These are phyloP conservation scores for Acipenser ruthenus DNA, from an alignment of 2,797 vertebrate species.

Conservation along the genomic window DNA sequence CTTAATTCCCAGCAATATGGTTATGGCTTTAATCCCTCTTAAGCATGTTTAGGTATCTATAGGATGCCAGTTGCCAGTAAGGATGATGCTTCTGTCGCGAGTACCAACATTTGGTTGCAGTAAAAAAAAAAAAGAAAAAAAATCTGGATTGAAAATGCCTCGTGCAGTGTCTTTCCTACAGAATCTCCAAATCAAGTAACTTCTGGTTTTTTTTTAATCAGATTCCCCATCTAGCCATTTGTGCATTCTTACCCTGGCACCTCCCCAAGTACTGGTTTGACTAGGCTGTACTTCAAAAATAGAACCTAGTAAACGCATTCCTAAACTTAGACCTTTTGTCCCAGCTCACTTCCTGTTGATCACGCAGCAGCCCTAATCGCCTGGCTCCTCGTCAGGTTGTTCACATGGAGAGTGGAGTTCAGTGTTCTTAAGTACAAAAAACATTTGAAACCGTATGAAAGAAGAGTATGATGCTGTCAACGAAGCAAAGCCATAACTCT, in stretches of 20 bases:
- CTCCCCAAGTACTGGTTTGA: slow-evolving; percentile 33
- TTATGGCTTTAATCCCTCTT: background rate
- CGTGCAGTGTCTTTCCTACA: no score
- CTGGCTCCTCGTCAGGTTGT: slow-evolving; percentile 1
- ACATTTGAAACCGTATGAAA: slow-evolving; percentile 10
- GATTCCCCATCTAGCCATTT: no score
- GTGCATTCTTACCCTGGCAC: slow-evolving; percentile 5
- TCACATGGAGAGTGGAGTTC: slow-evolving; percentile 27
- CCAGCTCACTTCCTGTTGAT: slow-evolving; percentile 61
- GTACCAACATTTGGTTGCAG: background rate
- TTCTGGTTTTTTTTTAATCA: no score
- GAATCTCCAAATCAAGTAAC: no score
- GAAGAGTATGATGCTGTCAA: slow-evolving; percentile 26
- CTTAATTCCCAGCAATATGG: background rate
- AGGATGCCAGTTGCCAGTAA: background rate
- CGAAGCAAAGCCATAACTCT: slow-evolving; percentile 17
- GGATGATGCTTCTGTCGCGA: background rate
- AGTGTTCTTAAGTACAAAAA: slow-evolving; percentile 27
- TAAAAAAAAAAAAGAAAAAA: no score
- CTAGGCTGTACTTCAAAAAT: slow-evolving; percentile 51
- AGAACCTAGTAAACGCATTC: slow-evolving; percentile 56
- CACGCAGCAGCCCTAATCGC: slow-evolving; percentile 16
- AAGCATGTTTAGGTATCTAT: background rate
- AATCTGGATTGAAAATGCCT: no score
- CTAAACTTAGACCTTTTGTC: slow-evolving; percentile 73